Conservation (phyloP, 2,888 invertebrate species). For the Pristionchus exspectatus region DNA sequence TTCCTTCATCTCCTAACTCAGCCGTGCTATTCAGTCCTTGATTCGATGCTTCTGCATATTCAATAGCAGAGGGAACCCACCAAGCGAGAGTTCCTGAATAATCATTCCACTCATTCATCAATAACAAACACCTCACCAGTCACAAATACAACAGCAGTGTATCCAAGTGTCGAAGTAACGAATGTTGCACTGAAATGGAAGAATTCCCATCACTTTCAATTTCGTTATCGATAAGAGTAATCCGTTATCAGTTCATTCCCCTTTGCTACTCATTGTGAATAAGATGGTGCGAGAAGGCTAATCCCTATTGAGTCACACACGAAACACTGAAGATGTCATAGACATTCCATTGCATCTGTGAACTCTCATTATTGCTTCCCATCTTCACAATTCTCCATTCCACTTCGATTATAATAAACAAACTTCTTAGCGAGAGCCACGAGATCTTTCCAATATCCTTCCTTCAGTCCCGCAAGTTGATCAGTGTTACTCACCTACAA, state of each 20-base stretch:
- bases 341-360: background rate
- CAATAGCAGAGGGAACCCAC: slow-evolving; percentile 84
- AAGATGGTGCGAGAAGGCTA: background rate
- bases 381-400: background rate
- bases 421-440: background rate
- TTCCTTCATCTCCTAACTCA: background rate
- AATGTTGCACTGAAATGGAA: slow-evolving; percentile 86
- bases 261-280: slow-evolving; percentile 22
- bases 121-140: slow-evolving; percentile 86
- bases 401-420: background rate
- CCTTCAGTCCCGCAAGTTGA: background rate
- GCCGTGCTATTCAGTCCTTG: slow-evolving; percentile 61
- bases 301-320: slow-evolving; percentile 6
- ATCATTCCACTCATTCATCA: background rate
- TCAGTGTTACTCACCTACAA: background rate
- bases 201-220: background rate
- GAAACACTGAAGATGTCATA: background rate
- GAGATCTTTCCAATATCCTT: slow-evolving; percentile 32
- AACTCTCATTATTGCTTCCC: background rate
- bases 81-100: slow-evolving; percentile 81
- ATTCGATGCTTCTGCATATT: slow-evolving; percentile 65
- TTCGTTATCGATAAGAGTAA: background rate
- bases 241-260: background rate
- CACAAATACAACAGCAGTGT: slow-evolving; percentile 97
- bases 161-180: slow-evolving; percentile 93